Evolutionary conservation across 2,888 invertebrate species (phyloP).

Genomic region (Slavum lentiscoides): DNA sequence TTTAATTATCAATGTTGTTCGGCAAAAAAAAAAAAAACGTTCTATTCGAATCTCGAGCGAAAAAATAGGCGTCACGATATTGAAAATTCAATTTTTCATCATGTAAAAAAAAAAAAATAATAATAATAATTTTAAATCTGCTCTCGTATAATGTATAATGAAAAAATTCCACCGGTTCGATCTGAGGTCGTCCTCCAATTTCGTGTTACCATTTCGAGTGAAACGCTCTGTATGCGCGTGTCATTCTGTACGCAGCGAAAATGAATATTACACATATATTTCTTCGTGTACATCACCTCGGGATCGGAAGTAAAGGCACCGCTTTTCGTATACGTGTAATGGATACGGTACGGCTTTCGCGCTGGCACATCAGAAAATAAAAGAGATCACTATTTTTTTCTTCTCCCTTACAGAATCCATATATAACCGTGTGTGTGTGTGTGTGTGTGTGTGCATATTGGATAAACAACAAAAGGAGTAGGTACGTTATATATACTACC

Average conservation of each 20-base stretch:
- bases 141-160: not conserved
- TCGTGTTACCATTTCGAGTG: too few species aligned
- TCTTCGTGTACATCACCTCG: constrained; percentile 4
- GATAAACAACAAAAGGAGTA: constrained; percentile 36
- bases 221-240: not conserved
- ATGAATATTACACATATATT: constrained; percentile 4
- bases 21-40: too few species aligned
- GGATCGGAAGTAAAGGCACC: constrained; percentile 16
- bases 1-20: too few species aligned
- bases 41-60: too few species aligned
- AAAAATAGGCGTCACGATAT: too few species aligned
- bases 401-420: not conserved
- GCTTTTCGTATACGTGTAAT: constrained; percentile 10
- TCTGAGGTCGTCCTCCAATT: too few species aligned
- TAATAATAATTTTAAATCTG: too few species aligned
- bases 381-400: constrained; percentile 40
- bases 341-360: not conserved
- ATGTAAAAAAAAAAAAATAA: too few species aligned
- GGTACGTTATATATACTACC: too few species aligned
- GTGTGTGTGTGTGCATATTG: not conserved
- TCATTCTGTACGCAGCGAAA: constrained; percentile 12
- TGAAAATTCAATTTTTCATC: too few species aligned
- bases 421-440: not conserved
- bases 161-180: too few species aligned
- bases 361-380: constrained; percentile 18